phyloP scores from a whole-genome alignment of 2,888 invertebrate genomes.

The Seladonia tumulorum region DNA sequence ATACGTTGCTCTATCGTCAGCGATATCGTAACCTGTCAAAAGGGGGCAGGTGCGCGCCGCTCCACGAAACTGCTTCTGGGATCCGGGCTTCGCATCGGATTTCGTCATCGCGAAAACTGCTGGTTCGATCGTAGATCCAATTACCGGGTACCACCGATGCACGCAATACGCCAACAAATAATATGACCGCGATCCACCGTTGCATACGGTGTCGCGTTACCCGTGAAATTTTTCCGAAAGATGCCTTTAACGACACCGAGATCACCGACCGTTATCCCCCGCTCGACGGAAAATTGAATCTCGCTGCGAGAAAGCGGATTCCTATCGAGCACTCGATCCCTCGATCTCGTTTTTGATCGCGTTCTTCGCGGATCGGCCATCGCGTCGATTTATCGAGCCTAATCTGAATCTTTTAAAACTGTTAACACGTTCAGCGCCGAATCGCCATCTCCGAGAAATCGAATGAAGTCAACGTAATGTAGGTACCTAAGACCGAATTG shows the following conservation, averaged over 20 bases:
- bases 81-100: conserved; percentile 53
- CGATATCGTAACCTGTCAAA: conserved; percentile 61
- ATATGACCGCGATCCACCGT: conserved; percentile 28
- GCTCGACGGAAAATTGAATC: not conserved
- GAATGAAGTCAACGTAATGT: no score
- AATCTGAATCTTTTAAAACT: not conserved
- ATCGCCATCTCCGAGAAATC: no score
- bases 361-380: not conserved
- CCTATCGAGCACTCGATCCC: not conserved
- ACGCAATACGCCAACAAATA: not conserved
- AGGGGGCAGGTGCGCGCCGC: conserved; percentile 42
- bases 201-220: conserved; percentile 30
- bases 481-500: no score
- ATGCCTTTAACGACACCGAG: not conserved
- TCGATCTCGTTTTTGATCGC: not conserved
- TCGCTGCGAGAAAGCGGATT: not conserved
- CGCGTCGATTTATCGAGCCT: not conserved
- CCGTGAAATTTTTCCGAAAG: conserved; percentile 6
- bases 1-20: conserved; percentile 57
- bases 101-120: conserved; percentile 60
- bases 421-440: not conserved
- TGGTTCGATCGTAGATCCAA: conserved; percentile 60
- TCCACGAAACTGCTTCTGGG: conserved; percentile 39
- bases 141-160: conserved; percentile 42
- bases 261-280: not conserved